These are phyloP conservation scores for Balaenoptera acutorostrata DNA, from an alignment of 2,113 vertebrate species.

Conservation along the genomic window DNA sequence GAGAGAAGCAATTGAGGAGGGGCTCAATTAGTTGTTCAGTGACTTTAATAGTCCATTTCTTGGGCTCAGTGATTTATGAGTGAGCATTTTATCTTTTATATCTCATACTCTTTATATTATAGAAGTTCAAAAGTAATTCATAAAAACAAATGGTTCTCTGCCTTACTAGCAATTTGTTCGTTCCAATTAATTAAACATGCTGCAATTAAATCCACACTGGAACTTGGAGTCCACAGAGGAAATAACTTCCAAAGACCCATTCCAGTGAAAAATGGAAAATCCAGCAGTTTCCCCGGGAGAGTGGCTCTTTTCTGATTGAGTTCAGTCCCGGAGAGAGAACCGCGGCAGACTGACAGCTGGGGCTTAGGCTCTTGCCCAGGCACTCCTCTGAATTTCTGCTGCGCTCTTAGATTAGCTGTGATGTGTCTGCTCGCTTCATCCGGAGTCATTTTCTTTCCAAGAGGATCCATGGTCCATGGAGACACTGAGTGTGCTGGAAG, in stretches of 20 bases:
- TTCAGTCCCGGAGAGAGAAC: not conserved
- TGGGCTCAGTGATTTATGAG: not conserved
- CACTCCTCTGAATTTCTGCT: not conserved
- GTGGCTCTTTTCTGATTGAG: not conserved
- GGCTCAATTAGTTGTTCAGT: not conserved
- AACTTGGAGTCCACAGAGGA: not conserved
- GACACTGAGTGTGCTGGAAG: not conserved
- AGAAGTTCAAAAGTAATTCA: not conserved
- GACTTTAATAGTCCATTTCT: not conserved
- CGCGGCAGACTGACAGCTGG: rapidly evolving
- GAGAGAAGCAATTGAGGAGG: not conserved
- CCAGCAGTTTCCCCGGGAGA: not conserved
- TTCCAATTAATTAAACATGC: not conserved
- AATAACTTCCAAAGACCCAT: not conserved
- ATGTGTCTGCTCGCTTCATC: not conserved
- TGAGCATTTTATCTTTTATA: not conserved
- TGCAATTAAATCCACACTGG: not conserved
- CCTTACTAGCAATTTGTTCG: not conserved
- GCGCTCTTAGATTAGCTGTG: not conserved
- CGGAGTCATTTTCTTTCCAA: not conserved
- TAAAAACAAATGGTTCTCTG: not conserved
- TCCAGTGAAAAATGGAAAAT: not conserved
- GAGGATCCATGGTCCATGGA: rapidly evolving
- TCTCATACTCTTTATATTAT: not conserved
- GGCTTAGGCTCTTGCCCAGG: too few relatives aligned